Evolutionary conservation across 2,888 invertebrate species (phyloP).

Genomic region (Patella pellucida): DNA sequence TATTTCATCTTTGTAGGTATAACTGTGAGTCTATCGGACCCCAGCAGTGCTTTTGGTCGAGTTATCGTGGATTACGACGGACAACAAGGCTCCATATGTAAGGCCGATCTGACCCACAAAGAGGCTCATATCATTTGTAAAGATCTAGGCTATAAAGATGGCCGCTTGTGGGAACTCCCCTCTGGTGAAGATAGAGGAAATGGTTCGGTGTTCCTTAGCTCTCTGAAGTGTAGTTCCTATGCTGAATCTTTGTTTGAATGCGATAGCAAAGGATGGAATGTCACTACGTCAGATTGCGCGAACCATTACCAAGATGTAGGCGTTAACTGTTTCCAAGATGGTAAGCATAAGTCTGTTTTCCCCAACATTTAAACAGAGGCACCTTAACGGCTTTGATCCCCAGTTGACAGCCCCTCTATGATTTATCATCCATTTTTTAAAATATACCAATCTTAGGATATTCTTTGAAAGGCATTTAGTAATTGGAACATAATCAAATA

Average conservation of each 20-base stretch:
- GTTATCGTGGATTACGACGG: slow-evolving; percentile 47
- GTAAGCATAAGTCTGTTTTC: slow-evolving; percentile 24
- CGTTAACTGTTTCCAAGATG: slow-evolving; percentile 46
- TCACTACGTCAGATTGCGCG: slow-evolving; percentile 12
- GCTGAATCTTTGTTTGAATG: slow-evolving; percentile 44
- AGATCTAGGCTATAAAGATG: slow-evolving; percentile 76
- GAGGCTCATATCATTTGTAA: slow-evolving; percentile 79
- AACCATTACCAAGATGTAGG: slow-evolving; percentile 39
- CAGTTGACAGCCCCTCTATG: too few species aligned
- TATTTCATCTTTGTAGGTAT: slow-evolving; percentile 36
- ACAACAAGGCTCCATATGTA: slow-evolving; percentile 71
- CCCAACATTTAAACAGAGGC: too few species aligned
- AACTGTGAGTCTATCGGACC: slow-evolving; percentile 37
- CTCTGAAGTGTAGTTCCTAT: slow-evolving; percentile 34
- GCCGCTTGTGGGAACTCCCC: slow-evolving; percentile 28
- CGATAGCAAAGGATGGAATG: slow-evolving; percentile 44
- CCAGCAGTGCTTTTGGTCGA: slow-evolving; percentile 41
- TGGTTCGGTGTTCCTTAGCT: neutral
- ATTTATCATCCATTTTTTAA: too few species aligned
- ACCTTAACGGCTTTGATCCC: too few species aligned
- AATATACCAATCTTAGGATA: too few species aligned
- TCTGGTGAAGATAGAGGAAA: neutral
- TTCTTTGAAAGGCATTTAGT: too few species aligned
- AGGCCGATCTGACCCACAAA: slow-evolving; percentile 79
- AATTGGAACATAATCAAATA: too few species aligned